phyloP scores from a whole-genome alignment of 30 jellyfish, hydroid and myxozoan genomes.

The Rhopilema esculentum region DNA sequence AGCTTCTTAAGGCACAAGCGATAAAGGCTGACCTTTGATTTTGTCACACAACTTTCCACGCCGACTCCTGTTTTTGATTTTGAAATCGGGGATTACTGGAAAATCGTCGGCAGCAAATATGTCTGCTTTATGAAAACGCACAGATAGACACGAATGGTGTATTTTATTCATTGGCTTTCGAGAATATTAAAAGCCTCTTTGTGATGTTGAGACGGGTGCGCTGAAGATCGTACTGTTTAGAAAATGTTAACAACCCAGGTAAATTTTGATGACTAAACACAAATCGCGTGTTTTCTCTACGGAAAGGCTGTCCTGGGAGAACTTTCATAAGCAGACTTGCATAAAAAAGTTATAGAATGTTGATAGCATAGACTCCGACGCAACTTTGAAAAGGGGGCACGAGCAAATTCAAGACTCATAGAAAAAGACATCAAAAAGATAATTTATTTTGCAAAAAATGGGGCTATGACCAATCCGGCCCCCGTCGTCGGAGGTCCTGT shows the following conservation, averaged over 20 bases:
- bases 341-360: too few relatives aligned
- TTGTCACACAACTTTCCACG: conserved; percentile 46
- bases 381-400: too few relatives aligned
- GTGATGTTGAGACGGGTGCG: conserved; percentile 35
- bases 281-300: not conserved
- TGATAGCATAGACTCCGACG: too few relatives aligned
- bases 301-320: not conserved
- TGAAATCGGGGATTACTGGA: conserved; percentile 17
- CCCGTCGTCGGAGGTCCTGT: too few relatives aligned
- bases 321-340: not conserved
- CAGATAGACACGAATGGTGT: not conserved
- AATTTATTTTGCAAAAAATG: too few relatives aligned
- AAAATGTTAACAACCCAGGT: not conserved
- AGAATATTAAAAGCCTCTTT: conserved; percentile 24
- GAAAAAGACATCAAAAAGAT: too few relatives aligned
- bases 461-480: too few relatives aligned
- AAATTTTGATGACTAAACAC: not conserved
- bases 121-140: conserved; percentile 8
- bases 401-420: too few relatives aligned
- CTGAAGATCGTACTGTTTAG: not conserved
- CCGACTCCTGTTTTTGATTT: conserved; percentile 29
- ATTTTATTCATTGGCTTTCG: conserved; percentile 3
- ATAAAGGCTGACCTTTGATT: conserved; percentile 36
- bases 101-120: conserved; percentile 16
- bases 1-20: conserved; percentile 36